Conservation (phyloP, 2,113 vertebrate species). For the Pelodiscus sinensis region DNA sequence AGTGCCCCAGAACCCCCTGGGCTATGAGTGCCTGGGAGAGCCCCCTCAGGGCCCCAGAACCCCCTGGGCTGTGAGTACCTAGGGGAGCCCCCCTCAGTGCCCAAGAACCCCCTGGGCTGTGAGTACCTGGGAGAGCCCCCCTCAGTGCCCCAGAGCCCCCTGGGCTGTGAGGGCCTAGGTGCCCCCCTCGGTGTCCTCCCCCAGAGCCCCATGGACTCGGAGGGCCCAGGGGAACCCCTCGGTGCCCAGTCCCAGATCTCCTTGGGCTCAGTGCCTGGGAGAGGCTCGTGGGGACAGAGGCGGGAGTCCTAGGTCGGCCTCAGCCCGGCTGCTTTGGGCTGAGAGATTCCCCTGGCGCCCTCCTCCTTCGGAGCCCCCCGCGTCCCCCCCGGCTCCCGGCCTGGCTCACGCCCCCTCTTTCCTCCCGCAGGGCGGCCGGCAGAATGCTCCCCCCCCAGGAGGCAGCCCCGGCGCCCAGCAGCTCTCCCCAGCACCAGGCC, state of each 20-base stretch:
- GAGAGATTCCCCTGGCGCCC: background rate
- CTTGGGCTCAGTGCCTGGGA: no score
- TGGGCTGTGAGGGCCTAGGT: no score
- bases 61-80: background rate
- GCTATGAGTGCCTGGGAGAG: background rate
- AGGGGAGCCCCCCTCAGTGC: no score
- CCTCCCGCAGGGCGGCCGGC: conserved; percentile 70
- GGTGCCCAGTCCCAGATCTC: no score
- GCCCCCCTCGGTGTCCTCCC: no score
- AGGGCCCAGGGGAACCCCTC: no score
- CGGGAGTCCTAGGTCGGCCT: no score
- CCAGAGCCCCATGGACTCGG: no score
- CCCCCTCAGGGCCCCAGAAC: no score
- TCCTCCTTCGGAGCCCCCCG: background rate
- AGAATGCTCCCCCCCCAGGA: conserved; percentile 70
- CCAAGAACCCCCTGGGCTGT: background rate
- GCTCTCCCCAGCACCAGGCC: conserved; percentile 74
- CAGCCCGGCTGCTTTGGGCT: background rate
- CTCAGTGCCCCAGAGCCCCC: no score
- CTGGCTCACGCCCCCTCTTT: background rate
- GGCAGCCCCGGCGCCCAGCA: conserved; percentile 34
- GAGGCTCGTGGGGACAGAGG: no score
- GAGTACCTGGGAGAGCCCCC: background rate
- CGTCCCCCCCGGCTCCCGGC: background rate
- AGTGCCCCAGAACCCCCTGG: background rate